Evolutionary conservation across 2,888 invertebrate species (phyloP).

Genomic region (Endotricha flammealis): DNA sequence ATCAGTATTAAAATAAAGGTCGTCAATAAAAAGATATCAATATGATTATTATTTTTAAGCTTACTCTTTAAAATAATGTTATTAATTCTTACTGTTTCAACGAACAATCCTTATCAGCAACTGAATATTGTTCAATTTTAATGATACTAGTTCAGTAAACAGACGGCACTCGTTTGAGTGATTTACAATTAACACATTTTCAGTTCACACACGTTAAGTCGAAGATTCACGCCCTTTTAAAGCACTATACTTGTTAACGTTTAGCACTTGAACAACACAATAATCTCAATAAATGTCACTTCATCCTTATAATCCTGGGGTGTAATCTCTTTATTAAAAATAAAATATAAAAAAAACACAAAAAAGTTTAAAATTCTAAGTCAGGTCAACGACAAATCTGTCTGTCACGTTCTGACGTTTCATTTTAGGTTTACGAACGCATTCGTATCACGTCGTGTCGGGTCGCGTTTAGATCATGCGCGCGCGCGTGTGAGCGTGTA

Average conservation of each 20-base stretch:
- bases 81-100: slow-evolving; percentile 5
- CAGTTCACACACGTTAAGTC: slow-evolving; percentile 65
- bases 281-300: slow-evolving; percentile 28
- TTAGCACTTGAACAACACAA: slow-evolving; percentile 61
- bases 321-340: slow-evolving; percentile 18
- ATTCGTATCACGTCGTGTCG: slow-evolving; percentile 44
- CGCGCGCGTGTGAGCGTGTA: slow-evolving; percentile 67
- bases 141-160: slow-evolving; percentile 16
- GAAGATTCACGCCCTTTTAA: slow-evolving; percentile 65
- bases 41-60: too few relatives aligned
- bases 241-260: slow-evolving; percentile 52
- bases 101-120: slow-evolving; percentile 22
- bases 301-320: slow-evolving; percentile 16
- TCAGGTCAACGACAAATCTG: slow-evolving; percentile 41
- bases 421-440: slow-evolving; percentile 43
- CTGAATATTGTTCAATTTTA: slow-evolving; percentile 18
- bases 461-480: slow-evolving; percentile 54
- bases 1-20: too few relatives aligned
- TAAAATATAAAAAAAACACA: slow-evolving; percentile 17
- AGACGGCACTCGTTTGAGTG: slow-evolving; percentile 34
- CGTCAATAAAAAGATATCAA: too few relatives aligned
- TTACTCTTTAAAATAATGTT: too few relatives aligned
- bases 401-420: slow-evolving; percentile 40
- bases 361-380: neutral
- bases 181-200: slow-evolving; percentile 49